Percentiles rank a stretch among this genome's conserved stretches.
Evolutionary conservation across 2,888 invertebrate genomes (phyloP).

Genomic region (Subacronicta megacephala): DNA sequence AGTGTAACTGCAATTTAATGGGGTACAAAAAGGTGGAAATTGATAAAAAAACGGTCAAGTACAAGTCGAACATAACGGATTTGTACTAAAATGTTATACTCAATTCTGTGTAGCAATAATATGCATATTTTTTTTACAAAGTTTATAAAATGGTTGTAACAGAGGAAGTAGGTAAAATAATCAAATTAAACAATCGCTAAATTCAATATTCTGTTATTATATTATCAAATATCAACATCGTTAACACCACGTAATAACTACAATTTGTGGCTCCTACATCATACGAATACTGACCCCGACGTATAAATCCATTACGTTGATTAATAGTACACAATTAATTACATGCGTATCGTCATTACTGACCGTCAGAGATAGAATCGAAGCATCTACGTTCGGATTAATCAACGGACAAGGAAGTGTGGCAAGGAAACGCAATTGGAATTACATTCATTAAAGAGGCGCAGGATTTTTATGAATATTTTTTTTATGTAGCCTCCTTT

Average conservation of each 20-base stretch:
- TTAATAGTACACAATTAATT: constrained; percentile 38
- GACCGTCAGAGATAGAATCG: constrained; percentile 44
- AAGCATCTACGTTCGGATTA: constrained; percentile 41
- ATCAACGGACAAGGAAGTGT: constrained; percentile 31
- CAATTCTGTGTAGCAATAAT: constrained; percentile 2
- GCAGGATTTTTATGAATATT: constrained; percentile 15
- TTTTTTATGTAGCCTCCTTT: too few species aligned
- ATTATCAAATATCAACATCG: neutral
- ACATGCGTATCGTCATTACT: constrained; percentile 21
- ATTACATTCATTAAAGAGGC: constrained; percentile 38
- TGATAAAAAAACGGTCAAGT: constrained; percentile 37
- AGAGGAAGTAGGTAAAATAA: too few species aligned
- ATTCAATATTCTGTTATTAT: neutral
- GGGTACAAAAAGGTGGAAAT: constrained; percentile 13
- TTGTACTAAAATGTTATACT: constrained; percentile 2
- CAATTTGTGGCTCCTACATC: constrained; percentile 3
- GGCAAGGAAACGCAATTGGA: constrained; percentile 33
- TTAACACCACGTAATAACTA: constrained; percentile 11
- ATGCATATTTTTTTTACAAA: too few species aligned
- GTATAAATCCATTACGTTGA: constrained; percentile 34
- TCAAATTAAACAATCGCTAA: neutral
- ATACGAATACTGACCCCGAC: constrained; percentile 14
- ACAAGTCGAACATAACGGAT: constrained; percentile 5
- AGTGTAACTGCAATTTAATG: constrained; percentile 21
- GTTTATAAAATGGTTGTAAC: too few species aligned